Evolutionary conservation across 2,888 invertebrate genomes (phyloP), one percentile per base, ranked within the genome.

Genomic region (Cantharis flavilabris): DNA sequence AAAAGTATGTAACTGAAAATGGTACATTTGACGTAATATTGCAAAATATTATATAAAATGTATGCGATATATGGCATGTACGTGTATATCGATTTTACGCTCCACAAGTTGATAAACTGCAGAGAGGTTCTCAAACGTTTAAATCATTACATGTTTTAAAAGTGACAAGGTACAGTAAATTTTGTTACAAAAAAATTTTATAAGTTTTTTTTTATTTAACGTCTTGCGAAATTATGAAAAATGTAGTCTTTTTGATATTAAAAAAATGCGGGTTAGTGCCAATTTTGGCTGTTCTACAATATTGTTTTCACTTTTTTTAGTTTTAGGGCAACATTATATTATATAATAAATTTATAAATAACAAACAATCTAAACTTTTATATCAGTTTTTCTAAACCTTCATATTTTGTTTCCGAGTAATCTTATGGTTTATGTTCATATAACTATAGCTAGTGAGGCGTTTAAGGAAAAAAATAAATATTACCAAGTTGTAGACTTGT

Each of bases 61-160:
- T 77, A 78, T 80, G 73, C 79, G 78, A 82, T 82, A 81, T 83
- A 78, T 80, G 80, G 81, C 78, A 79, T 77, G 80, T 82, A 82
- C 80, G 78, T 80, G 80, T 80, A 73, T 80, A 83, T 82, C 80
- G 81, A 83, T 82, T 83, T 82, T 82, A 82, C 81, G 78, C 79
- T 83, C 78, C 77, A 82, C 79, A 73, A 80, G 75, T 75, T 81
- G 75, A 78, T 81, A 78, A 81, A 70, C 77, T 67, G 63, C 20
- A 70, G 33, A 70, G 74, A 64, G 70, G 70, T 74, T 70, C 74
- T 74, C 74, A 74, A 74, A 74, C 70, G 16, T 74, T 74, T 74
- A 69, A 62, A 67, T 67, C 65, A 67, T 67, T 49, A 49, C n/a
- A 49, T 49, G 49, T 49, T 49, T 49, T 49, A 49, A 49, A 49